Evolutionary conservation across 1,140 invertebrate genomes (phyloP), one percentile per base, ranked within the genome.

Genomic region (Ditylenchus dipsaci): DNA sequence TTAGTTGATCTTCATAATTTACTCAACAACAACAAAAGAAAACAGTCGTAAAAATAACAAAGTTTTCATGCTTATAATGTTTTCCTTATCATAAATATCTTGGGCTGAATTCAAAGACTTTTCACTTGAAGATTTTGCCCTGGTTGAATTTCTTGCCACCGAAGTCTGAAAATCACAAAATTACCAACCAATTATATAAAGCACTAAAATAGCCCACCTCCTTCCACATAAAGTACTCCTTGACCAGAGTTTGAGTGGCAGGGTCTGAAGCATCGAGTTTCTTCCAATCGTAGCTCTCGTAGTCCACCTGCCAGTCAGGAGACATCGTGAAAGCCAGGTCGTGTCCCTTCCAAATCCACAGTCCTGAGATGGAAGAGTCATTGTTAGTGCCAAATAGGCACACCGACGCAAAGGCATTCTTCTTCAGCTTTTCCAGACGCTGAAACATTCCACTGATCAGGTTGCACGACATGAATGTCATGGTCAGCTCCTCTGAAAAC

Each of bases 91-190:
- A 11, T 11, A 23, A 11, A 5, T 5, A 23, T 23, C n/a, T n/a
- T n/a, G n/a, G n/a, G n/a, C n/a, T 59, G 57, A 64, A 30, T 17
- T 21, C 11, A n/a, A 11, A 45, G 43, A 45, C 43, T 30, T 19
- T 74, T 78, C 73, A 98, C 88, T 99, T 99, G 88, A 97, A 99
- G 84, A 97, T 93, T 87, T 98, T 98, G 85, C 95, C 95, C 87
- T 97, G 91, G 85, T 95, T 96, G 87, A 97, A 95, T 84, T 90
- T 89, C 78, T 93, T 89, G 66, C 92, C 91, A 68, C 89, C 84
- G 33, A 71, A 71, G 27, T 71, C 60, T 0, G 11, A 38, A 38
- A 38, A 38, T n/a, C 3, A 38, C 33, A 38, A 38, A 63, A 43
- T 38, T 63, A 56, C n/a, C 26, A 19, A 21, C 1, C n/a, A 45